These are phyloP conservation scores for Elmis aenea DNA, from an alignment of 2,888 invertebrate genomes.

Conservation along the genomic window DNA sequence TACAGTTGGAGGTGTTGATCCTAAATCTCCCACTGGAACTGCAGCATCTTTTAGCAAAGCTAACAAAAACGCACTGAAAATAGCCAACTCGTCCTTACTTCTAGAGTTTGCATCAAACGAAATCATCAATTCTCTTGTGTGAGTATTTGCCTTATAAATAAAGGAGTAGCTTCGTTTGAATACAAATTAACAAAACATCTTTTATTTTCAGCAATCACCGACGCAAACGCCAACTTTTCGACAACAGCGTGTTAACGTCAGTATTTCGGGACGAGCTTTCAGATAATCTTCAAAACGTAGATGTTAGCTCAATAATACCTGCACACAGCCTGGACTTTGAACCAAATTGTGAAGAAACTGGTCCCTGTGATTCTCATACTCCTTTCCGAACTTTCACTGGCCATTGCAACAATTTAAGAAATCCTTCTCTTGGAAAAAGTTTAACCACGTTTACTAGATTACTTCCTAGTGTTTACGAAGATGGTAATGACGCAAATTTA, in stretches of 20 bases:
- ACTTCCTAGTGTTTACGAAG: conserved; percentile 81
- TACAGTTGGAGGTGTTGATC: conserved; percentile 74
- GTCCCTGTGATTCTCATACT: conserved; percentile 65
- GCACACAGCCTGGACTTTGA: conserved; percentile 59
- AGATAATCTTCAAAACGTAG: conserved; percentile 73
- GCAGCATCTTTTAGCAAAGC: conserved; percentile 90
- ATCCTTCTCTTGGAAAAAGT: conserved; percentile 77
- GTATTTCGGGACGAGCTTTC: conserved; percentile 63
- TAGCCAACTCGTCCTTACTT: conserved; percentile 82
- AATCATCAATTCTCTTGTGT: conserved; percentile 63
- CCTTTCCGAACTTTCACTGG: conserved; percentile 75
- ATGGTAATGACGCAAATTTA: conserved; percentile 53
- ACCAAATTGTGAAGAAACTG: conserved; percentile 66
- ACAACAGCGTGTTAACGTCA: conserved; percentile 56
- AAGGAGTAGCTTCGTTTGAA: no score
- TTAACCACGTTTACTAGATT: conserved; percentile 80
- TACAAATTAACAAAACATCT: not conserved
- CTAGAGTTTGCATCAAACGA: conserved; percentile 85
- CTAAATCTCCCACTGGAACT: conserved; percentile 79
- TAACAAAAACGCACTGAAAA: conserved; percentile 72
- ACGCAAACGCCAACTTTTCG: conserved; percentile 70
- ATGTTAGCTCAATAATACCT: conserved; percentile 66
- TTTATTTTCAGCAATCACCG: conserved; percentile 47
- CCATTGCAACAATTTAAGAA: conserved; percentile 81
- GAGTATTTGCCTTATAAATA: conserved; percentile 23